Conservation (phyloP, 2,113 vertebrate genomes). For the Galemys pyrenaicus region DNA sequence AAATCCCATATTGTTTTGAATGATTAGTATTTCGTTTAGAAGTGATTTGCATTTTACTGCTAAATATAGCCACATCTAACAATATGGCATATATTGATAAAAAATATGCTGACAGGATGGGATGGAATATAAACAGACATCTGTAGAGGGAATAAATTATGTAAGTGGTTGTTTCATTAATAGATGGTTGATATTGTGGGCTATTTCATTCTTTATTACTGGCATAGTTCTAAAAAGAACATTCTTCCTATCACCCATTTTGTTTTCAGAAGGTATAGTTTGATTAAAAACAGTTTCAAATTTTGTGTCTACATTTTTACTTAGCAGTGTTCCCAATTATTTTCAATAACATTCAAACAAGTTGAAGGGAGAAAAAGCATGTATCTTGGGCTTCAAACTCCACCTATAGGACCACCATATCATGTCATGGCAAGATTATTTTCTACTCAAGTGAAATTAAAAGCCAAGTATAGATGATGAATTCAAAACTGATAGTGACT, state of each 20-base stretch:
- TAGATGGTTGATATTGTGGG: not conserved
- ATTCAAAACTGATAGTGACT: not conserved
- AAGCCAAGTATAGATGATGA: not conserved
- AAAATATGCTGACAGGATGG: not conserved
- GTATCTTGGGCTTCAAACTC: not conserved
- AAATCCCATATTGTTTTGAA: not conserved
- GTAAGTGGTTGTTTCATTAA: not conserved
- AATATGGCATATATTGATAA: not conserved
- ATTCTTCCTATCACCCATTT: not conserved
- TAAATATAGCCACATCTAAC: not conserved
- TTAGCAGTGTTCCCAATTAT: conserved; percentile 11
- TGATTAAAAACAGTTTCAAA: not conserved
- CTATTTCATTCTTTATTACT: not conserved
- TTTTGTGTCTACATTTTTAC: conserved; percentile 4
- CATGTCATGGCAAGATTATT: not conserved
- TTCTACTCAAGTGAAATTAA: conserved; percentile 5
- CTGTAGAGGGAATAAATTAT: not conserved
- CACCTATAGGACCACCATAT: not conserved
- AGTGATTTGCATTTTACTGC: not conserved
- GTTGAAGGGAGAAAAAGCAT: not conserved
- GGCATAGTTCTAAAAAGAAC: not conserved
- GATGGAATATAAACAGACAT: not conserved
- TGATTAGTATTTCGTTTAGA: not conserved
- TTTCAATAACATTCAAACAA: not conserved
- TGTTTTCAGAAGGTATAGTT: not conserved